A percentile compares a stretch with the other conserved stretches of the same genome.
Conservation (phyloP, 1,140 invertebrate genomes). For the Drosophila kurseongensis region DNA sequence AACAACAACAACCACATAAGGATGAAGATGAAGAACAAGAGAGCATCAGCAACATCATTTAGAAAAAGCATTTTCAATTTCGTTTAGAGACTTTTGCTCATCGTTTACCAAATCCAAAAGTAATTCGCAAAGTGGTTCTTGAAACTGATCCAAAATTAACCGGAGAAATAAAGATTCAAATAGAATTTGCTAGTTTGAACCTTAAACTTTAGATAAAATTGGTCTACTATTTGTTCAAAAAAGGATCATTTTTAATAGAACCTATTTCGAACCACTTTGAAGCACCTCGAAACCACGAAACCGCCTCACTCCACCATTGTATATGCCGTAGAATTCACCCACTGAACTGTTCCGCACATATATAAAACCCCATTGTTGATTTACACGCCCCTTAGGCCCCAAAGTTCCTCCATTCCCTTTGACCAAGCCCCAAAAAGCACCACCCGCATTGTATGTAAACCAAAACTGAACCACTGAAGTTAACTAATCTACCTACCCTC, state of each 20-base stretch:
- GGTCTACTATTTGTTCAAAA: background rate
- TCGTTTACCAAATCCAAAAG: background rate
- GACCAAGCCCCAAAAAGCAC: slow-evolving; percentile 6
- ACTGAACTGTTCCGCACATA: too few relatives aligned
- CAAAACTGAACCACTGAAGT: slow-evolving; percentile 27
- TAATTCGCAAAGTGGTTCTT: background rate
- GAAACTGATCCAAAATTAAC: background rate
- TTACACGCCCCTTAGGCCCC: background rate
- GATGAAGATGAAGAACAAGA: slow-evolving; percentile 17
- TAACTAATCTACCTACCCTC: slow-evolving; percentile 40
- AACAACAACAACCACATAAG: slow-evolving; percentile 30
- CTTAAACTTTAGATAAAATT: too few relatives aligned
- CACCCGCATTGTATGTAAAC: slow-evolving; percentile 19
- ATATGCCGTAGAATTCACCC: background rate
- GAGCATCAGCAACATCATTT: slow-evolving; percentile 25
- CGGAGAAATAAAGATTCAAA: too few relatives aligned
- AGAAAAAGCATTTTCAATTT: slow-evolving; percentile 18
- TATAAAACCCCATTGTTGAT: slow-evolving; percentile 1
- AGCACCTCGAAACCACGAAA: background rate
- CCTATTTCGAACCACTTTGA: slow-evolving; percentile 2
- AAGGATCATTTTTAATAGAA: background rate
- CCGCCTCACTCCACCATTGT: background rate
- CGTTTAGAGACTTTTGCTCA: background rate
- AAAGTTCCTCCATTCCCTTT: slow-evolving; percentile 2
- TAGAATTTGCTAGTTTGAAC: too few relatives aligned